A percentile compares a stretch with the other conserved stretches of the same genome.
Evolutionary conservation across 2,113 vertebrate genomes (phyloP).

Genomic region (Laterallus jamaicensis): DNA sequence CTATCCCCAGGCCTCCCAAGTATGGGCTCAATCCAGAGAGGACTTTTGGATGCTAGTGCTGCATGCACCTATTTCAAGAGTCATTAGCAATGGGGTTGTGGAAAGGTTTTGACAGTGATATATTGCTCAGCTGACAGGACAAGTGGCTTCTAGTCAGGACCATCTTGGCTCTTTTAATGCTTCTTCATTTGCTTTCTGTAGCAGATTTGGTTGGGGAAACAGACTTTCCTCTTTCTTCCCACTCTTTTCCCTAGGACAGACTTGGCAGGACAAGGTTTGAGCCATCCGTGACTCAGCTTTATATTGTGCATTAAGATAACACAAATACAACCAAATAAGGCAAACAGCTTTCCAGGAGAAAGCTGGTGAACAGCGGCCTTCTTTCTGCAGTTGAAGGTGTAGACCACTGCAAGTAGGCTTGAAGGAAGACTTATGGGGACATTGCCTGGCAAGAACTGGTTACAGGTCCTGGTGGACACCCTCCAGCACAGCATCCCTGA

Average conservation of each 20-base stretch:
- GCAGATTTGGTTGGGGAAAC: neutral
- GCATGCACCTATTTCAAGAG: neutral
- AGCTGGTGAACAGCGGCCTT: neutral
- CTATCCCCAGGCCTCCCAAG: neutral
- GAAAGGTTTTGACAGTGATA: neutral
- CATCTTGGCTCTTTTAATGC: neutral
- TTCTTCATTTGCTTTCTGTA: neutral
- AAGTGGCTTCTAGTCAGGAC: neutral
- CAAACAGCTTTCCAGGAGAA: neutral
- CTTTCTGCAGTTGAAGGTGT: neutral
- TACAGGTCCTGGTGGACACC: neutral
- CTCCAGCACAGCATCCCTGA: neutral
- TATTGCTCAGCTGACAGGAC: neutral
- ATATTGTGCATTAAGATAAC: neutral
- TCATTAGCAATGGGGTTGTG: neutral
- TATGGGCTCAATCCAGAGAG: neutral
- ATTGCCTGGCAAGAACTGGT: neutral
- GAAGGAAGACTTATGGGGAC: neutral
- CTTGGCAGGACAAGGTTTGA: neutral
- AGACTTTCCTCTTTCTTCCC: neutral
- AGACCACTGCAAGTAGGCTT: neutral
- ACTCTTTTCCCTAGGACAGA: neutral
- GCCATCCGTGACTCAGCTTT: neutral
- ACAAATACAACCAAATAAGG: neutral
- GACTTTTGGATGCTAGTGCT: neutral